Base-by-base conservation (phyloP, 1,140 invertebrate genomes). In the Antheraea pernyi region DNA sequence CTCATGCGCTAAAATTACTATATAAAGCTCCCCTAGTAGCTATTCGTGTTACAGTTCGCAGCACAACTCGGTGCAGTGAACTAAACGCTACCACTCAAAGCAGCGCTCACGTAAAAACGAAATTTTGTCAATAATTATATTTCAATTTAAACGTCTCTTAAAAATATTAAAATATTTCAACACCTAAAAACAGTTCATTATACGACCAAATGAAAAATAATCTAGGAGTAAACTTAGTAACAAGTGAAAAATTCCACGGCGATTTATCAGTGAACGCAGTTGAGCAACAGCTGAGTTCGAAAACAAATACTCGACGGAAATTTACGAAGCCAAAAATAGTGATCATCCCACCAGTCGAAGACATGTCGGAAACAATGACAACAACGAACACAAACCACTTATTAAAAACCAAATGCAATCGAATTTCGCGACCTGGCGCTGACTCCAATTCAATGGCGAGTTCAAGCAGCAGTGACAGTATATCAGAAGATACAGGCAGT, bases 391-490 rank as follows among this genome's bases (percentile, higher is more conserved):
- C 93, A 42, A 88, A 94, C 48, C 85, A 94, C 46, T 86, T 95
- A 73, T 93, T 95, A 75, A 93, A 94, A 70, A 94, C 94, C 19
- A 93, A 95, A 39, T 94, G 94, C 78, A 90, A 93, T 39, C 93
- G 93, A 66, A 88, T 95, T 37, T 91, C 94, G 3, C 87, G 94
- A 61, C 88, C 93, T 68, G 79, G 78, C 13, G 79, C 85, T 9
- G 94, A 95, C 70, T 93, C 90, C 18, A 94, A 95, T 81, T 93
- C 93, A 39, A 79, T 94, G 59, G 94, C 92, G 69, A 95, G 93
- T 77, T 94, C 93, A 53, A 94, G 93, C 77, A 94, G 93, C 77
- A 93, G 88, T 74, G 93, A 93, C 65, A 93, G 91, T 69, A 77
- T 86, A 78, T 91, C 85, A 67, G 77, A 93, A 75, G 86, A 93